phyloP scores from a whole-genome alignment of 2,797 vertebrate genomes.

The Pantherophis vulpinus region DNA sequence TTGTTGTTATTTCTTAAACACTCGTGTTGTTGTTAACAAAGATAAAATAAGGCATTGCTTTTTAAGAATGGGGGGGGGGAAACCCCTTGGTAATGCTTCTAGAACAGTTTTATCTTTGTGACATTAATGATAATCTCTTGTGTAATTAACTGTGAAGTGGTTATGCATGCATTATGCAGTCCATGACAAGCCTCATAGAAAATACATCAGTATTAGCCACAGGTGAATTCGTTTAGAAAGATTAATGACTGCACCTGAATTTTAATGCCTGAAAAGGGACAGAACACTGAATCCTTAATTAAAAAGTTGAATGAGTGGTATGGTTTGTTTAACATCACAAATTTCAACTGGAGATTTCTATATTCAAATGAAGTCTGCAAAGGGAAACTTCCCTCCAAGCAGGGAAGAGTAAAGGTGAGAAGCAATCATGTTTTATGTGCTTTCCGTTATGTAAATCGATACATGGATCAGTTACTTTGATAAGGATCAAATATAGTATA shows the following conservation, averaged over 20 bases:
- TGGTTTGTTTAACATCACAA: conserved; percentile 83
- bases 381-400: conserved; percentile 70
- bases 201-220: conserved; percentile 87
- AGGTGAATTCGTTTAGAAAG: conserved; percentile 88
- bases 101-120: conserved; percentile 79
- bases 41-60: conserved; percentile 72
- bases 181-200: conserved; percentile 85
- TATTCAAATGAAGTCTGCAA: conserved; percentile 74
- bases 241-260: conserved; percentile 86
- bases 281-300: conserved; percentile 85
- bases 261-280: conserved; percentile 82
- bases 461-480: conserved; percentile 76
- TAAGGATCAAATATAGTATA: conserved; percentile 76
- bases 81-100: conserved; percentile 70
- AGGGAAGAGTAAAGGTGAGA: conserved; percentile 68
- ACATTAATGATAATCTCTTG: conserved; percentile 82
- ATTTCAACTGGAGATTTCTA: conserved; percentile 75
- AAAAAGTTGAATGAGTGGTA: conserved; percentile 83
- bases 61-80: conserved; percentile 19
- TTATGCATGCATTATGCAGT: conserved; percentile 78
- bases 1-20: conserved; percentile 67
- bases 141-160: conserved; percentile 83
- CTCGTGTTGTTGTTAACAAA: conserved; percentile 70
- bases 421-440: conserved; percentile 72
- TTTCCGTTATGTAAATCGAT: conserved; percentile 76